Evolutionary conservation across 2,113 vertebrate genomes (phyloP).

Genomic region (Agapornis roseicollis): DNA sequence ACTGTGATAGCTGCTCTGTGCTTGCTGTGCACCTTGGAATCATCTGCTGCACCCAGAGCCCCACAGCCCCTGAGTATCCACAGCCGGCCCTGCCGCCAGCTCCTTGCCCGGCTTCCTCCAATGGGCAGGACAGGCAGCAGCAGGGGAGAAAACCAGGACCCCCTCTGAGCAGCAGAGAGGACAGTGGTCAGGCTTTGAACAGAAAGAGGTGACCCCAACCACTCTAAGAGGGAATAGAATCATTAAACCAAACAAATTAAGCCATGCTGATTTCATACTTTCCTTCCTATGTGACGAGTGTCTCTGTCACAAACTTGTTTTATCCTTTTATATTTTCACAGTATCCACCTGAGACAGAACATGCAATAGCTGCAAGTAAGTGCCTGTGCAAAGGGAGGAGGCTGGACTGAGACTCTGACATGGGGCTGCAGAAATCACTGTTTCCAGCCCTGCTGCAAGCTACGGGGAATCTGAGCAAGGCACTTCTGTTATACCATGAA

Average conservation of each 20-base stretch:
- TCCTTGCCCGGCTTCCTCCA: neutral
- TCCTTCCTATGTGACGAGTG: neutral
- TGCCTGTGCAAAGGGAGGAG: neutral
- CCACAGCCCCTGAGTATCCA: neutral
- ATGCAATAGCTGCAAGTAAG: neutral
- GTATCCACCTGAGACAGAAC: neutral
- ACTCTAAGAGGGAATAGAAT: neutral
- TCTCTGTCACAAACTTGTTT: neutral
- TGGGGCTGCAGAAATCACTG: neutral
- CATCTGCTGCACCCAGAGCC: neutral
- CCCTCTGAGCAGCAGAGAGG: no score
- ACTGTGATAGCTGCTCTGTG: fast-evolving
- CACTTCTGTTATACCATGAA: neutral
- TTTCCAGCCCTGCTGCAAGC: neutral
- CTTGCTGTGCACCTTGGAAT: fast-evolving
- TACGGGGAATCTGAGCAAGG: no score
- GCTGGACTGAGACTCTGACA: no score
- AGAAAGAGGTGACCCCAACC: neutral
- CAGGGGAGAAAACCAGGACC: neutral
- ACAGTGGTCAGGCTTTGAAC: fast-evolving
- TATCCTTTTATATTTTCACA: neutral
- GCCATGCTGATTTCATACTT: neutral
- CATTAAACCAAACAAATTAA: neutral
- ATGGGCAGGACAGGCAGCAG: neutral
- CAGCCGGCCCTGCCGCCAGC: neutral